phyloP scores from a whole-genome alignment of 1,140 invertebrate genomes.

The Neodiprion lecontei region DNA sequence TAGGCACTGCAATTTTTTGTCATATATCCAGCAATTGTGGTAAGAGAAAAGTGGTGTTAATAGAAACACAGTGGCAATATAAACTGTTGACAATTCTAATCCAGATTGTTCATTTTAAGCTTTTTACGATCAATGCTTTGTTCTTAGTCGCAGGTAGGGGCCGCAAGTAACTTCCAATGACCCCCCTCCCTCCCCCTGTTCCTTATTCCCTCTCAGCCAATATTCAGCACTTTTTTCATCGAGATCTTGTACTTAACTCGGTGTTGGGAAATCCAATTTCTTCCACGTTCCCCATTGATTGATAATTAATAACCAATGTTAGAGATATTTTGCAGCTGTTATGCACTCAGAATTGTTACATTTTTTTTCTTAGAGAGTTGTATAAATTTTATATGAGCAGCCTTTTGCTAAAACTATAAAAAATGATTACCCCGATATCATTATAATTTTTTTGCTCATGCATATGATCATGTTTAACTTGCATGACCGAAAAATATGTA shows the following conservation, averaged over 20 bases:
- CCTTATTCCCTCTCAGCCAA: background rate
- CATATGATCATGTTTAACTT: background rate
- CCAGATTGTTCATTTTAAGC: too few relatives aligned
- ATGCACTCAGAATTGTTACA: background rate
- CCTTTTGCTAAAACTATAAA: background rate
- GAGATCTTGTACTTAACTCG: constrained; percentile 5
- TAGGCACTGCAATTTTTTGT: too few relatives aligned
- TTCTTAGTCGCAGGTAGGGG: too few relatives aligned
- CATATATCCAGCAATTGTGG: too few relatives aligned
- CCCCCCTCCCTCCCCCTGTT: too few relatives aligned
- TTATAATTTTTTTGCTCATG: too few relatives aligned
- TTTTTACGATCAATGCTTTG: too few relatives aligned
- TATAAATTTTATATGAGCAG: background rate
- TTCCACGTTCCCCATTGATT: background rate
- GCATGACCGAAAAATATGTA: background rate
- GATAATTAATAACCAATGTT: background rate
- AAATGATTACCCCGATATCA: background rate
- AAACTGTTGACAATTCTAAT: too few relatives aligned
- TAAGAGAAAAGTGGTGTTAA: too few relatives aligned
- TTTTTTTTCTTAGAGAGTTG: background rate
- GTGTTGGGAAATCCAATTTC: constrained; percentile 1
- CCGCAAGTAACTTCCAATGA: too few relatives aligned
- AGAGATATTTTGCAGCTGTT: background rate
- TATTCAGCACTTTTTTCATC: background rate
- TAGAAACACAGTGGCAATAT: too few relatives aligned